phyloP scores from a whole-genome alignment of 2,113 vertebrate species.

The Mormyrus iriodes region DNA sequence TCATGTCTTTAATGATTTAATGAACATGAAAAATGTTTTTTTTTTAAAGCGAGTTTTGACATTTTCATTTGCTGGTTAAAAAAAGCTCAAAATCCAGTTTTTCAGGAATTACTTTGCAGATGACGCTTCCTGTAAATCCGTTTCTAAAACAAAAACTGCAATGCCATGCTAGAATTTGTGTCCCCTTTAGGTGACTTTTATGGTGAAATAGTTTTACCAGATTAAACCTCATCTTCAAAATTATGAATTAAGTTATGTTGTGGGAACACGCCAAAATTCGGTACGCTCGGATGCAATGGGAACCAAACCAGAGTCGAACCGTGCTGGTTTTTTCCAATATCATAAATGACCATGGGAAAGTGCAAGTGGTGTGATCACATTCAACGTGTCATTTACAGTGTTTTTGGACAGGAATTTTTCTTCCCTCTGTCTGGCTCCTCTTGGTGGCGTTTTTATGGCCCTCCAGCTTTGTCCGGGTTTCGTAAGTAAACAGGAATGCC shows the following conservation, averaged over 20 bases:
- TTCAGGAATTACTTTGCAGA: not conserved
- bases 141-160: not conserved
- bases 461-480: conserved; percentile 56
- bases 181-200: not conserved
- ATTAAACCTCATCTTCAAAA: not conserved
- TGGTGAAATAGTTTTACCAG: not conserved
- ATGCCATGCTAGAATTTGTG: not conserved
- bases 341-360: conserved; percentile 4
- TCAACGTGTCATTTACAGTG: not conserved
- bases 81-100: not conserved
- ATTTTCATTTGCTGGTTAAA: not conserved
- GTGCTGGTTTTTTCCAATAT: not conserved
- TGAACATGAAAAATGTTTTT: not conserved
- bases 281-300: not conserved
- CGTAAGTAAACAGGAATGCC: conserved; percentile 77
- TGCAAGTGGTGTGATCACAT: not conserved
- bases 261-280: not conserved
- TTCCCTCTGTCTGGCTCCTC: not conserved
- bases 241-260: not conserved
- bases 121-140: not conserved
- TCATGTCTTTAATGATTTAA: not conserved
- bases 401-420: not conserved
- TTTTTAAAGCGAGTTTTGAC: not conserved
- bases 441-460: conserved; percentile 16
- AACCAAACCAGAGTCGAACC: not conserved